Evolutionary conservation across 2,888 invertebrate species (phyloP).

Genomic region (Erebia epiphron): DNA sequence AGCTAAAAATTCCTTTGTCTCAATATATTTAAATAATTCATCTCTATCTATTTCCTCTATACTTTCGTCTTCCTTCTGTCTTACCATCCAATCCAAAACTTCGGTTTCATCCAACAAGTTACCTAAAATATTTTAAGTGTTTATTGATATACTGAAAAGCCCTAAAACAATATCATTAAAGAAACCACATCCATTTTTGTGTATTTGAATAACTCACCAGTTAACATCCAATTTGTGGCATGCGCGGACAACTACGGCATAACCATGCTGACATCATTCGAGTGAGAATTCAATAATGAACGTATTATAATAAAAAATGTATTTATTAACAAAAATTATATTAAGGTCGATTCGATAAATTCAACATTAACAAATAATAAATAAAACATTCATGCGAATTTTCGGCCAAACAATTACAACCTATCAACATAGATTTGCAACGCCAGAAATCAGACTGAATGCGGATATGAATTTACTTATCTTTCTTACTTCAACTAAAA

Average conservation of each 20-base stretch:
- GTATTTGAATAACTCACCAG: conserved; percentile 75
- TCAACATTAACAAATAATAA: conserved; percentile 72
- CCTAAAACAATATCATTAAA: conserved; percentile 52
- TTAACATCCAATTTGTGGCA: conserved; percentile 74
- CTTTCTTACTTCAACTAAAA: conserved; percentile 10
- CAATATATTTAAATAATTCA: conserved; percentile 91
- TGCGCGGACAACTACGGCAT: conserved; percentile 76
- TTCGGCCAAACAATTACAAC: conserved; percentile 74
- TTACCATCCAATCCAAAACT: conserved; percentile 95
- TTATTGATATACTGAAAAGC: conserved; percentile 52
- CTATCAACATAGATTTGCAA: conserved; percentile 70
- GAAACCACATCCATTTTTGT: conserved; percentile 82
- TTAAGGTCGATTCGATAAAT: conserved; percentile 76
- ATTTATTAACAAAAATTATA: conserved; percentile 80
- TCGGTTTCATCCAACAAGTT: conserved; percentile 87
- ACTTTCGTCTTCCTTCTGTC: conserved; percentile 95
- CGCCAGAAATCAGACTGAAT: conserved; percentile 57
- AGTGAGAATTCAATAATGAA: conserved; percentile 72
- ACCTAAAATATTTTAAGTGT: conserved; percentile 70
- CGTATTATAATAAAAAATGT: conserved; percentile 71
- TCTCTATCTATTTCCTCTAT: conserved; percentile 95
- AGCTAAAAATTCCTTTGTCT: conserved; percentile 94
- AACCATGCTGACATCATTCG: conserved; percentile 82
- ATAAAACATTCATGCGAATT: conserved; percentile 78
- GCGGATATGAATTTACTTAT: conserved; percentile 24